phyloP scores from a whole-genome alignment of 2,797 vertebrate species.

The Lateolabrax maculatus region DNA sequence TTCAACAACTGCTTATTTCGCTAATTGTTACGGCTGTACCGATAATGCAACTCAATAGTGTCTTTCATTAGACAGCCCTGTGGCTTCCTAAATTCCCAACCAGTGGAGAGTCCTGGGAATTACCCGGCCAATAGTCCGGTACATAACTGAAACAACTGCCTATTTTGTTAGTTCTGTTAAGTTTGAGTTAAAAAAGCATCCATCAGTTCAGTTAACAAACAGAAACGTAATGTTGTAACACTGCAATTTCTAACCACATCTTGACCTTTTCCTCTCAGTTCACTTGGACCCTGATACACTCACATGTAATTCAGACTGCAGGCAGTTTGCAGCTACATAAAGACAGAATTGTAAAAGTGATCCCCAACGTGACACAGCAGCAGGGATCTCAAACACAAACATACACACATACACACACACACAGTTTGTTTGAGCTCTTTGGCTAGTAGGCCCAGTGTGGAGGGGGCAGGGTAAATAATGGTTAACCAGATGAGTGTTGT shows the following conservation, averaged over 20 bases:
- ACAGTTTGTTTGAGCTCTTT: slow-evolving; percentile 44
- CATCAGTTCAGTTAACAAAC: not conserved
- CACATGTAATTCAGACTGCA: not conserved
- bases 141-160: not conserved
- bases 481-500: slow-evolving; percentile 56
- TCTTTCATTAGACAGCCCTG: too few species aligned
- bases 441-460: slow-evolving; percentile 55
- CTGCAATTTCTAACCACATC: not conserved
- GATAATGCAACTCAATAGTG: too few species aligned
- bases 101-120: too few species aligned
- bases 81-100: too few species aligned
- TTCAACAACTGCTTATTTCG: not conserved
- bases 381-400: slow-evolving; percentile 34
- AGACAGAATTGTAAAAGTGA: not conserved
- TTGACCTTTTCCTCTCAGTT: not conserved
- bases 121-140: too few species aligned
- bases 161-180: not conserved
- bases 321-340: not conserved
- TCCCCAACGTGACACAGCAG: slow-evolving; percentile 15
- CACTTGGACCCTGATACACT: not conserved
- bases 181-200: not conserved
- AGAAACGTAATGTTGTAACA: not conserved
- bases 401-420: too few species aligned
- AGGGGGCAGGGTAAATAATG: slow-evolving; percentile 53
- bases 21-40: too few species aligned